Conservation (phyloP, 2,888 invertebrate species). For the Pterostichus niger region DNA sequence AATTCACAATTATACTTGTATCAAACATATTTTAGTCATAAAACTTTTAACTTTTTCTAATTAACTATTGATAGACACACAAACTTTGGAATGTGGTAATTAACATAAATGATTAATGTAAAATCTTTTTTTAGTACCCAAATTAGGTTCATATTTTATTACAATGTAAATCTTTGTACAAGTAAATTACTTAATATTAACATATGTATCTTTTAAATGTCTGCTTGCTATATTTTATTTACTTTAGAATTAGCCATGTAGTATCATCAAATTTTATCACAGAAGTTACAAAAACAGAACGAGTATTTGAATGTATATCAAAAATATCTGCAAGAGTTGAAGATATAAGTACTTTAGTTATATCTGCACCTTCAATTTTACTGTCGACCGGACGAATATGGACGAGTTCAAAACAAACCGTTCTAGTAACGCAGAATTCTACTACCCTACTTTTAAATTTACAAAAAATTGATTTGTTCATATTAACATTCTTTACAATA, state of each 20-base stretch:
- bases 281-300: not conserved
- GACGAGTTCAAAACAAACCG: not conserved
- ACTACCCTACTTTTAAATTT: not conserved
- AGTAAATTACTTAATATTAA: too few relatives aligned
- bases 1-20: too few relatives aligned
- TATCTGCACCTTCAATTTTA: not conserved
- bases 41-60: not conserved
- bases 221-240: too few relatives aligned
- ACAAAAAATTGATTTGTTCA: conserved; percentile 17
- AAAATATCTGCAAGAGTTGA: not conserved
- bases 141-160: too few relatives aligned
- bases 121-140: too few relatives aligned
- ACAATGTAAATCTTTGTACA: too few relatives aligned
- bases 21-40: too few relatives aligned
- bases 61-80: not conserved
- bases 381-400: not conserved
- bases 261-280: too few relatives aligned
- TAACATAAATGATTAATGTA: not conserved
- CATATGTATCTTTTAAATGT: too few relatives aligned
- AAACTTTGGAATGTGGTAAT: not conserved
- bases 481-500: conserved; percentile 2
- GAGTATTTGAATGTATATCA: conserved; percentile 1
- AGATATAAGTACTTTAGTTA: conserved; percentile 2
- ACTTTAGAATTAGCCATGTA: too few relatives aligned
- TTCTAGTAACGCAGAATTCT: not conserved